Conservation (phyloP, 2,888 invertebrate species). For the Allolobophora icterica region DNA sequence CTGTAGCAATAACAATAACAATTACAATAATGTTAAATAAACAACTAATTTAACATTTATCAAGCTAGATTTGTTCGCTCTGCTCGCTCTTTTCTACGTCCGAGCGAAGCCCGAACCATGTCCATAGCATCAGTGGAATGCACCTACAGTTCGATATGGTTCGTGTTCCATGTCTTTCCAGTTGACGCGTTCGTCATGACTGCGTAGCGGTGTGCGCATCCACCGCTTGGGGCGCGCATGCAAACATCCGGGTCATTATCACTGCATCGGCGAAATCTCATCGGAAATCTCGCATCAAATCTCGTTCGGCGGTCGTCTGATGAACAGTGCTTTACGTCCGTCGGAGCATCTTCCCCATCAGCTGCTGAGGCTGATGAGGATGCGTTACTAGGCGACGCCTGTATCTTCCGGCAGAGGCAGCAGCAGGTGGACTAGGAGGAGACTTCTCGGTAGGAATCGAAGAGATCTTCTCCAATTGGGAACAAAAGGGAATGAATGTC, state of each 20-base stretch:
- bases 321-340: background rate
- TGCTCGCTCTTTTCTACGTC: no score
- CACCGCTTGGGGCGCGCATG: constrained; percentile 3
- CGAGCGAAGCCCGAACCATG: no score
- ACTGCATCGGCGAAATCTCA: background rate
- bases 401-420: background rate
- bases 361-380: background rate
- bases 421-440: background rate
- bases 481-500: background rate
- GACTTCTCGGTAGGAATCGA: background rate
- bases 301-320: background rate
- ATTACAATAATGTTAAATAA: no score
- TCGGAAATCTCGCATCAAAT: background rate
- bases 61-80: no score
- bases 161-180: background rate
- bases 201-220: no score
- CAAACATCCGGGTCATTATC: background rate
- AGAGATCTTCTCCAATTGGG: background rate
- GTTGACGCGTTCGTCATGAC: background rate
- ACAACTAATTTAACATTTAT: no score
- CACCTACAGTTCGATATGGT: no score
- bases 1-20: no score
- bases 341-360: background rate
- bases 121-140: no score
- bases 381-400: background rate